Evolutionary conservation across 2,888 invertebrate species (phyloP), one percentile per base, ranked within the genome.

Genomic region (Patella pellucida): DNA sequence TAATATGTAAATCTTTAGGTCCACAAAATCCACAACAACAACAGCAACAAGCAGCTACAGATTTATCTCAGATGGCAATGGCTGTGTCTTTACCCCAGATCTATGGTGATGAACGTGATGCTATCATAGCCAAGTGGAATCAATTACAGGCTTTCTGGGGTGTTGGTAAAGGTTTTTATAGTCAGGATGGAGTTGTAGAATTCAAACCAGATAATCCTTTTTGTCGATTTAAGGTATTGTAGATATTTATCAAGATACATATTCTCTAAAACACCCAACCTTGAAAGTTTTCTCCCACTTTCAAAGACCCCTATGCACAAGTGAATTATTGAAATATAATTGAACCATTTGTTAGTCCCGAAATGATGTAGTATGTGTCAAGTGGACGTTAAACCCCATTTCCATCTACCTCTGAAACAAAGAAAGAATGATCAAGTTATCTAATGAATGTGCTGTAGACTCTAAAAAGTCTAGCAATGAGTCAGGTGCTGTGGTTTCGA

Each of bases 51-150:
- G 79, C 79, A 31, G 81, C 82, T 1, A 83, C 83, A 71, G 83
- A 82, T 15, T 75, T 88, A 50, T 83, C 84, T 68, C 86, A 86
- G 54, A 81, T 86, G 70, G 88, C 86, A 12, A 84, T 88, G 73
- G 91, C 92, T 3, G 87, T 92, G 5, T 88, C 90, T 2, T 81
- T 89, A 71, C 93, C 92, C 0, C 88, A 90, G 75, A 85, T 98
- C 71, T 99, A 96, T 90, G 97, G 97, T 19, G 99, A 99, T 90
- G 99, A 99, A 89, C 93, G 98, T 54, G 99, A 99, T 90, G 95
- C 95, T 77, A 95, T 97, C 51, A 93, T 99, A 52, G 96, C 97
- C 3, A 95, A 96, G 89, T 97, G 97, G 95, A 99, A 99, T 91
- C 95, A 97, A 86, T 92, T 99, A 71, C 98, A 98, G 91, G 90